Evolutionary conservation across 2,797 vertebrate species (phyloP).

Genomic region (Hydrolagus colliei): DNA sequence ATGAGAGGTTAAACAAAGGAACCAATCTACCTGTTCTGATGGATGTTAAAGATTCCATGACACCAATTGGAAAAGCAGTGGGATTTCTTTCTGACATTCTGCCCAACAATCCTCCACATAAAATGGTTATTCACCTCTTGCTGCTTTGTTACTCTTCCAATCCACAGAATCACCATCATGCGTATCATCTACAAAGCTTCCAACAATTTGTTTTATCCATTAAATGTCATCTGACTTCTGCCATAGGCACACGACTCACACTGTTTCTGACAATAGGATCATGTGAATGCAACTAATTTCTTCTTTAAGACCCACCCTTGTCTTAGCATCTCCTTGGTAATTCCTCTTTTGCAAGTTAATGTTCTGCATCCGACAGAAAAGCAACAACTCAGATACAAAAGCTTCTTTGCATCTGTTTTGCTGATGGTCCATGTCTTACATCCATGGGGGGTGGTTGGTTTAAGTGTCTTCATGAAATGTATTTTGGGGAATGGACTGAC

Average conservation of each 20-base stretch:
- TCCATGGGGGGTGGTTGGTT: background rate
- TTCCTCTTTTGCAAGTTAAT: background rate
- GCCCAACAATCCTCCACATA: too few species aligned
- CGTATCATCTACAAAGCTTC: background rate
- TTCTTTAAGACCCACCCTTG: background rate
- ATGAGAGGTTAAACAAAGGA: too few species aligned
- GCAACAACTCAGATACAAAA: background rate
- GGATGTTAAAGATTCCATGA: too few species aligned
- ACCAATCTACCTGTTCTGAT: too few species aligned
- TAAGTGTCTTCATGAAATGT: background rate
- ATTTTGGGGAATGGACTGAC: background rate
- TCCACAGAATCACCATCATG: background rate
- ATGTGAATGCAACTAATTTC: slow-evolving; percentile 14
- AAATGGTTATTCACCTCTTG: too few species aligned
- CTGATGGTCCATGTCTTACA: background rate
- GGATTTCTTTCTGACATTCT: too few species aligned
- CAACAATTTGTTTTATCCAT: background rate
- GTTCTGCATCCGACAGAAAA: background rate
- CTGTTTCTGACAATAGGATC: background rate
- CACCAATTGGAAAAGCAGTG: too few species aligned
- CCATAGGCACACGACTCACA: background rate
- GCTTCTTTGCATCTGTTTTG: background rate
- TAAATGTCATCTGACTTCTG: slow-evolving; percentile 4
- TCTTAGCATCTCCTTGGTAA: too few species aligned
- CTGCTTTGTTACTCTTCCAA: too few species aligned